Percentiles rank a stretch among this genome's conserved stretches.
Evolutionary conservation across 2,113 vertebrate species (phyloP).

Genomic region (Oncorhynchus clarkii): DNA sequence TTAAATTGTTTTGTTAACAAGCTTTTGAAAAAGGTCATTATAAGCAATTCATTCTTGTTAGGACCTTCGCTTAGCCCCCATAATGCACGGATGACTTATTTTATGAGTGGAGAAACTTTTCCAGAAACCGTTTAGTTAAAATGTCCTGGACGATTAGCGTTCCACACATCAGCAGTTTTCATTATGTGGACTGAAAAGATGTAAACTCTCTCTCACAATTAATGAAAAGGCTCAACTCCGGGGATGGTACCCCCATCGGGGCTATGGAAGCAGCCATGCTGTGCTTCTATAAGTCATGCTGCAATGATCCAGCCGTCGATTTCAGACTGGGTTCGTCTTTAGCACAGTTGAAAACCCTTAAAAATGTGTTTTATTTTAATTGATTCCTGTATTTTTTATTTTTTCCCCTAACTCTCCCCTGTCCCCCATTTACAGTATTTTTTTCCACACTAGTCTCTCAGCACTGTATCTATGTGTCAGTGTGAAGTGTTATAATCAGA

Average conservation of each 20-base stretch:
- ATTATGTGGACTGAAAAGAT: slow-evolving; percentile 1
- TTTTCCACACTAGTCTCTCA: no score
- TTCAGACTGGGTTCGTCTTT: background rate
- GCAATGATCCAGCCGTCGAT: background rate
- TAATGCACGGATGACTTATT: background rate
- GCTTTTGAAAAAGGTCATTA: background rate
- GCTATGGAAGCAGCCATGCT: background rate
- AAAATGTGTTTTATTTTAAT: no score
- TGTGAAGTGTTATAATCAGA: no score
- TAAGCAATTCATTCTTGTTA: background rate
- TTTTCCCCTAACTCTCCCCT: no score
- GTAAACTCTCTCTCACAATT: background rate
- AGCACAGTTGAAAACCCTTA: background rate
- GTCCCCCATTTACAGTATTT: no score
- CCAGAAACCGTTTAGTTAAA: background rate
- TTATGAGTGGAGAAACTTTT: background rate
- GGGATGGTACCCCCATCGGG: background rate
- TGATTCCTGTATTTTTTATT: no score
- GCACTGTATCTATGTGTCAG: no score
- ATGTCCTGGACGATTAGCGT: background rate
- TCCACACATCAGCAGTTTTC: background rate
- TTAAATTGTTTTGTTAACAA: background rate
- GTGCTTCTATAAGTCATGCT: background rate
- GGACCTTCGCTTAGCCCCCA: background rate
- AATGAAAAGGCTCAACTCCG: background rate